phyloP scores from a whole-genome alignment of 2,113 vertebrate species.

The Montifringilla adamsi region DNA sequence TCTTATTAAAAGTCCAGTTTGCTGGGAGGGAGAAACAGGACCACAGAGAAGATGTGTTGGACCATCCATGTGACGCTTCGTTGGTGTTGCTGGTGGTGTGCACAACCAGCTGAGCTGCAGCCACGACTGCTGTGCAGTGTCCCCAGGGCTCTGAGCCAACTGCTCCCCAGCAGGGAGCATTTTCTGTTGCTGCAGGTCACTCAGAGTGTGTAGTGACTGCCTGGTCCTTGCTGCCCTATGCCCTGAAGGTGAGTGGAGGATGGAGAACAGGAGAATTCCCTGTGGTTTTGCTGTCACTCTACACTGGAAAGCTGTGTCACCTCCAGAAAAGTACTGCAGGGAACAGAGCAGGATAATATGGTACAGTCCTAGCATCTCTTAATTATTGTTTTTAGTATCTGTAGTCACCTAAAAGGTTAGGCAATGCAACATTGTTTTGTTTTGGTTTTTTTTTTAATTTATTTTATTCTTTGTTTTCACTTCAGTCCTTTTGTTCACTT shows the following conservation, averaged over 20 bases:
- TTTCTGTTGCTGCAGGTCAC: neutral
- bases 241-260: neutral
- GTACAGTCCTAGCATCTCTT: neutral
- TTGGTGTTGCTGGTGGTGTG: neutral
- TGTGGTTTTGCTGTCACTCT: neutral
- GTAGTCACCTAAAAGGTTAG: neutral
- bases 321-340: neutral
- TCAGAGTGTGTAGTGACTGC: neutral
- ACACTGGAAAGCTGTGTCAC: neutral
- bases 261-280: neutral
- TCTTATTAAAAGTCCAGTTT: neutral
- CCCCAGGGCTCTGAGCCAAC: neutral
- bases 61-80: neutral
- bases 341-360: neutral
- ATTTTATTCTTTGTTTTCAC: neutral
- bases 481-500: neutral
- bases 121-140: accelerated
- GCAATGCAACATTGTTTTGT: neutral
- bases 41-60: neutral
- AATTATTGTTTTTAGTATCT: neutral
- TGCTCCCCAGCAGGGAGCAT: neutral
- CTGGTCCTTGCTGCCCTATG: neutral
- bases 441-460: neutral
- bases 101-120: neutral
- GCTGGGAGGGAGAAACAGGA: neutral